Evolutionary conservation across 2,888 invertebrate genomes (phyloP).

Genomic region (Idaea aversata): DNA sequence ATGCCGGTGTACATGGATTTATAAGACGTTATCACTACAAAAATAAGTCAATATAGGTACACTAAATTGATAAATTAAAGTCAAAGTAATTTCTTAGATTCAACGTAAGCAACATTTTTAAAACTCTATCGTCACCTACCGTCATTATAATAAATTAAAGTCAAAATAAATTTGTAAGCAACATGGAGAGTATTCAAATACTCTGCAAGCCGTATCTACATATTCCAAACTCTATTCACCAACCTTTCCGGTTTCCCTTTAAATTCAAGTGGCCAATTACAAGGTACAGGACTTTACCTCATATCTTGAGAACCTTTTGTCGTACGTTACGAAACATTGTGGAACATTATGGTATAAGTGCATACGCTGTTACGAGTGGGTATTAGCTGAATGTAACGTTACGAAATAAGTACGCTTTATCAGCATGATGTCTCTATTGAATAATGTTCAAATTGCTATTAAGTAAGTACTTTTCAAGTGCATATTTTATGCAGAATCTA

Average conservation of each 20-base stretch:
- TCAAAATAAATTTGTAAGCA: no score
- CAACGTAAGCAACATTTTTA: no score
- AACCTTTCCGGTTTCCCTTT: slow-evolving; percentile 66
- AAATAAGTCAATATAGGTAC: no score
- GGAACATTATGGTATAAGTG: slow-evolving; percentile 54
- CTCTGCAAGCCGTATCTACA: slow-evolving; percentile 23
- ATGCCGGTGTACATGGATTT: no score
- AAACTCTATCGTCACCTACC: no score
- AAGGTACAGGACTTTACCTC: slow-evolving; percentile 55
- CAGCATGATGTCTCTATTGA: slow-evolving; percentile 18
- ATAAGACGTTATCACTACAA: no score
- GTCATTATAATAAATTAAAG: no score
- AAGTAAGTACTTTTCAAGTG: no score
- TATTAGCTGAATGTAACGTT: background rate
- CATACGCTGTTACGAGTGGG: slow-evolving; percentile 5
- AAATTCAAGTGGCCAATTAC: slow-evolving; percentile 76
- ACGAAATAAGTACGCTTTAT: slow-evolving; percentile 20
- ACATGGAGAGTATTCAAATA: no score
- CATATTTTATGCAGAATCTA: no score
- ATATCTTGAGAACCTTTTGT: slow-evolving; percentile 46
- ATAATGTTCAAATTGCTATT: background rate
- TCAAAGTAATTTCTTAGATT: no score
- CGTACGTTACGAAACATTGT: slow-evolving; percentile 48
- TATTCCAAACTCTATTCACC: slow-evolving; percentile 35
- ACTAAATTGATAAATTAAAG: no score